Conservation (phyloP, 2,888 invertebrate genomes). For the Drosophila aldrichi region DNA sequence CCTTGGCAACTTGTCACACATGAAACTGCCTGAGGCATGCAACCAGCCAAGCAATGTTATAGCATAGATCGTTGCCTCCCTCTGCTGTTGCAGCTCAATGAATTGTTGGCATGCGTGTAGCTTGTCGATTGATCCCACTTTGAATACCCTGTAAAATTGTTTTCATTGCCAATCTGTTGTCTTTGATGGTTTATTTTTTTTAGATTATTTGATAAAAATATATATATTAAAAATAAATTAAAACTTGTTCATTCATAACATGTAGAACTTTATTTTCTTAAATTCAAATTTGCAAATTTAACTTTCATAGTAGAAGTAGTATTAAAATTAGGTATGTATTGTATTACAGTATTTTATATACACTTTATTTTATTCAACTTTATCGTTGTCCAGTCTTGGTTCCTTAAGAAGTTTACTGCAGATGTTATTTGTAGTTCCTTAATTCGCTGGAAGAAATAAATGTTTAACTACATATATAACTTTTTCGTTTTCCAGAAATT, state of each 20-base stretch:
- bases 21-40: slow-evolving; percentile 48
- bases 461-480: too few relatives aligned
- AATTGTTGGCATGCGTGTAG: not conserved
- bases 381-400: not conserved
- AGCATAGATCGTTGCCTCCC: slow-evolving; percentile 7
- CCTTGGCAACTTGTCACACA: slow-evolving; percentile 39
- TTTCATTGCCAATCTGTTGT: too few relatives aligned
- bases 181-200: too few relatives aligned
- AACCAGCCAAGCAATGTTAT: slow-evolving; percentile 34
- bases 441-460: not conserved
- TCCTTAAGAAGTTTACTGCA: not conserved
- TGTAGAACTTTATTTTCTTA: not conserved
- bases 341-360: not conserved
- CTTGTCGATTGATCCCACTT: not conserved
- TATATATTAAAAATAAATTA: not conserved
- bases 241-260: not conserved
- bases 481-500: not conserved
- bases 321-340: not conserved
- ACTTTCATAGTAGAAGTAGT: not conserved
- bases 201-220: too few relatives aligned
- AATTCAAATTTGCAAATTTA: too few relatives aligned
- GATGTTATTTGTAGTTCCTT: not conserved
- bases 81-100: not conserved
- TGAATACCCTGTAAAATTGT: slow-evolving; percentile 1
- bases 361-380: not conserved